A percentile compares a stretch with the other conserved stretches of the same genome.
phyloP scores from a whole-genome alignment of 2,797 vertebrate genomes.

The Myoxocephalus aenaeus region DNA sequence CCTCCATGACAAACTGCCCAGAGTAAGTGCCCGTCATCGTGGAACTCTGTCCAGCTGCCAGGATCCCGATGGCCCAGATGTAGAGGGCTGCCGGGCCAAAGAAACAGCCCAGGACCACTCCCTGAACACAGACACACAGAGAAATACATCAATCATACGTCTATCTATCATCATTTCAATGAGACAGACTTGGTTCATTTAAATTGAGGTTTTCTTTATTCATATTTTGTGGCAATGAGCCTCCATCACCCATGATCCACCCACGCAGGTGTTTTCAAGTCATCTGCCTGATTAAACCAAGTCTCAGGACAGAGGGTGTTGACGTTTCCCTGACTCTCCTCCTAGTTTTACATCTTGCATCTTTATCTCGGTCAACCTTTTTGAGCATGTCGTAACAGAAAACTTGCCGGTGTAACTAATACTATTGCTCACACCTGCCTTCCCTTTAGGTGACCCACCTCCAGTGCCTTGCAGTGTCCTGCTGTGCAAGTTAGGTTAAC shows the following conservation, averaged over 20 bases:
- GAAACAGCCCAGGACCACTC: conserved; percentile 90
- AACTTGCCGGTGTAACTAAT: background rate
- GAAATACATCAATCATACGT: background rate
- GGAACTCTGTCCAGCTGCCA: conserved; percentile 97
- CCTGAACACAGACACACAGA: conserved; percentile 52
- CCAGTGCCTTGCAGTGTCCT: background rate
- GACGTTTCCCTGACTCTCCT: background rate
- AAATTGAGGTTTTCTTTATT: background rate
- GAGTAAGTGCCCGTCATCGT: conserved; percentile 99
- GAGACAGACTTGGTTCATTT: background rate
- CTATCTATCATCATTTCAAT: background rate
- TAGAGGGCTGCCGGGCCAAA: conserved; percentile 94
- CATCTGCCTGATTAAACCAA: background rate
- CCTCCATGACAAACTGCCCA: conserved; percentile 99
- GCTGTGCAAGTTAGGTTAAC: background rate
- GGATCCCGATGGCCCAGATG: conserved; percentile 97
- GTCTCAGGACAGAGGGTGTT: too few relatives aligned
- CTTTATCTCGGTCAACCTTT: background rate
- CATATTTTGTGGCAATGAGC: background rate
- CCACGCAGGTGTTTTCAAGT: background rate
- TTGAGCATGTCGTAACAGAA: background rate
- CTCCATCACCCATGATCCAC: background rate
- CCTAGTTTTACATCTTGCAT: background rate
- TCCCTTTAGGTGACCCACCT: background rate
- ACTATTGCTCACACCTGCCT: background rate